A percentile compares a stretch with the other conserved stretches of the same genome.
Evolutionary conservation across 2,113 vertebrate genomes (phyloP).

Genomic region (Crypturellus undulatus): DNA sequence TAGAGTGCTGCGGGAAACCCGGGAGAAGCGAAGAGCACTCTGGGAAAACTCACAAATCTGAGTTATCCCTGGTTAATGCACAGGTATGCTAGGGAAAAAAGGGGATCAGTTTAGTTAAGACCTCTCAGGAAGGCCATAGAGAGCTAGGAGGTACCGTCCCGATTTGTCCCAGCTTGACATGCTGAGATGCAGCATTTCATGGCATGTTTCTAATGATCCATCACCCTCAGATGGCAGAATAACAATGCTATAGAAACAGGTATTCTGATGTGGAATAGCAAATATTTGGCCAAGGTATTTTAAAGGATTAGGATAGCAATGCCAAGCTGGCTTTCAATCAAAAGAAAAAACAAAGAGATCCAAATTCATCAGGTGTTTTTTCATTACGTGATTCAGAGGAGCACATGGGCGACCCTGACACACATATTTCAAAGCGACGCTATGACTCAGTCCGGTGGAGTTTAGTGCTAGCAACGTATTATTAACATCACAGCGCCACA

Average conservation of each 20-base stretch:
- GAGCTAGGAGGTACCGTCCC: rapidly evolving
- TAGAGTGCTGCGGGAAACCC: not conserved
- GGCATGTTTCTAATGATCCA: not conserved
- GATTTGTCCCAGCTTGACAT: not conserved
- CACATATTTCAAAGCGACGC: constrained; percentile 41
- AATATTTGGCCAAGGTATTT: not conserved
- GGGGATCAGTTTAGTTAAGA: not conserved
- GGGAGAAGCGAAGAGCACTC: not conserved
- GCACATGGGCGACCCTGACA: constrained; percentile 12
- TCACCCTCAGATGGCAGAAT: not conserved
- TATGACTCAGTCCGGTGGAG: constrained; percentile 20
- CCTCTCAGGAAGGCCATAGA: not conserved
- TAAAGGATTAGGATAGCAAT: not conserved
- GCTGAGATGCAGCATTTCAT: not conserved
- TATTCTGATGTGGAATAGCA: not conserved
- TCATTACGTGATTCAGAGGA: not conserved
- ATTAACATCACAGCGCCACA: constrained; percentile 34
- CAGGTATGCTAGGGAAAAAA: not conserved
- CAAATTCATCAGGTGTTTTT: not conserved
- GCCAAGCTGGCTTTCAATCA: not conserved
- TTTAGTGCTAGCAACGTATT: constrained; percentile 1
- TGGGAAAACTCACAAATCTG: not conserved
- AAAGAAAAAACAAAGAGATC: not conserved
- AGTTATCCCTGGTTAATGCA: rapidly evolving
- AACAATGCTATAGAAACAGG: not conserved